Evolutionary conservation across 1,140 invertebrate species (phyloP).

Genomic region (silkworm (Bombyx mori)): ASM3026992v2 NC_085118.1:7399501-7400000

Average conservation of each 20-base stretch:
- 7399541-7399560: slow-evolving; percentile 35
- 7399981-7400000: slow-evolving; percentile 39
- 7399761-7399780: slow-evolving; percentile 64
- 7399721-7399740: slow-evolving; percentile 63
- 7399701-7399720: slow-evolving; percentile 71
- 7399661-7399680: slow-evolving; percentile 56
- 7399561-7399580: slow-evolving; percentile 43
- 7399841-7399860: slow-evolving; percentile 55
- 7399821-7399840: slow-evolving; percentile 66
- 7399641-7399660: slow-evolving; percentile 69
- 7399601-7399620: slow-evolving; percentile 59
- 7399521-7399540: slow-evolving; percentile 28
- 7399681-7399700: slow-evolving; percentile 71
- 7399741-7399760: slow-evolving; percentile 72
- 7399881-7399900: slow-evolving; percentile 37
- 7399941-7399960: slow-evolving; percentile 10
- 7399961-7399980: slow-evolving; percentile 33
- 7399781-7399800: slow-evolving; percentile 70
- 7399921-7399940: slow-evolving; percentile 8
- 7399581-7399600: slow-evolving; percentile 29
- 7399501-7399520: slow-evolving; percentile 31
- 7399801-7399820: slow-evolving; percentile 57
- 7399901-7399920: slow-evolving; percentile 7
- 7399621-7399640: slow-evolving; percentile 67
- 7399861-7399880: slow-evolving; percentile 58